These are phyloP conservation scores for Chrysemys picta DNA, from an alignment of 2,113 vertebrate species.

Conservation along the genomic window DNA sequence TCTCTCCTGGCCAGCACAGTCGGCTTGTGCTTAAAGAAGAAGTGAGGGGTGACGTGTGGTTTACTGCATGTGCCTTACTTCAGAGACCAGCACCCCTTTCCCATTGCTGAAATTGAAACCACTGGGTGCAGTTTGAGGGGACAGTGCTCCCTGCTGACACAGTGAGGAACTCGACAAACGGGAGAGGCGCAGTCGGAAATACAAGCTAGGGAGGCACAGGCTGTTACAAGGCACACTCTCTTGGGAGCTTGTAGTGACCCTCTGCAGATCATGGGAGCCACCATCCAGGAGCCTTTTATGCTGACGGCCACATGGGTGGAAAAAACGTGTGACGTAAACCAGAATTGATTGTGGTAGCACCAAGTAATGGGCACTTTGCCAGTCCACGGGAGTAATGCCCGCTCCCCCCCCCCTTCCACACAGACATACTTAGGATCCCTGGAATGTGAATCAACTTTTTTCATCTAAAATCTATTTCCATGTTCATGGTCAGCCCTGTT, in stretches of 20 bases:
- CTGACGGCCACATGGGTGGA: background rate
- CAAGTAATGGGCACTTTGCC: fast-evolving
- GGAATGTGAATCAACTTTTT: background rate
- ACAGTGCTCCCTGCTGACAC: slow-evolving; percentile 42
- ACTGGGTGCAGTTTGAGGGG: background rate
- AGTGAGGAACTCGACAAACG: fast-evolving
- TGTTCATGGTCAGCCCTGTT: background rate
- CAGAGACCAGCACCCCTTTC: fast-evolving
- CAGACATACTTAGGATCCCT: background rate
- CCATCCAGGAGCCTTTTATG: background rate
- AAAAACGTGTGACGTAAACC: background rate
- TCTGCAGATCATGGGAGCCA: background rate
- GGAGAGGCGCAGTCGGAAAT: fast-evolving
- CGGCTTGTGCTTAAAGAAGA: background rate
- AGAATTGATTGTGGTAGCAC: fast-evolving
- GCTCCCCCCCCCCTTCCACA: fast-evolving
- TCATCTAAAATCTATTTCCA: background rate
- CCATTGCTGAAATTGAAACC: background rate
- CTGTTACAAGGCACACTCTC: background rate
- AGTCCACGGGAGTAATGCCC: background rate
- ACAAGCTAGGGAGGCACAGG: fast-evolving
- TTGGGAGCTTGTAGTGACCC: background rate
- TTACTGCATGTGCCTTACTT: background rate
- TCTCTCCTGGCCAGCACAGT: background rate
- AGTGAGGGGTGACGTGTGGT: background rate